Conservation (phyloP, 1,140 invertebrate genomes). For the Heliconius eleuchia region DNA sequence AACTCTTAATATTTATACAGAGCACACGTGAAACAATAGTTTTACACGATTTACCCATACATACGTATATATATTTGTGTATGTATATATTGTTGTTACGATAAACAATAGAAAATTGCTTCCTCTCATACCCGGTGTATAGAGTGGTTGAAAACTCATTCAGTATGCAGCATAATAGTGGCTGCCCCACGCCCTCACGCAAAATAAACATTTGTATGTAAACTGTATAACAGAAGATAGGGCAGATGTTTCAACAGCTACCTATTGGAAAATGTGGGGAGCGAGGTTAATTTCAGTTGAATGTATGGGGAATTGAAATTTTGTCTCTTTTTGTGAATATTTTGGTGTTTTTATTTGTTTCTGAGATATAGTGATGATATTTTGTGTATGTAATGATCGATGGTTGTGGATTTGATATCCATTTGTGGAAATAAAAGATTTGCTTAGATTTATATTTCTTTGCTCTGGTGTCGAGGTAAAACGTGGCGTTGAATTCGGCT, state of each 20-base stretch:
- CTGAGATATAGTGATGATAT: too few relatives aligned
- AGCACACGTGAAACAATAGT: neutral
- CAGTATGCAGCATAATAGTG: conserved; percentile 20
- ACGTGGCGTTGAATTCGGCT: too few relatives aligned
- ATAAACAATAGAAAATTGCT: conserved; percentile 15
- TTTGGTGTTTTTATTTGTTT: too few relatives aligned
- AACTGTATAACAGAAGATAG: conserved; percentile 24
- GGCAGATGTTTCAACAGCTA: conserved; percentile 23
- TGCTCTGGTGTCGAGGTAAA: too few relatives aligned
- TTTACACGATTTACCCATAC: neutral
- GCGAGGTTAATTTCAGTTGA: neutral
- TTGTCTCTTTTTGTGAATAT: neutral
- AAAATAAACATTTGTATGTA: conserved; percentile 34
- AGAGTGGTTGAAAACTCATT: conserved; percentile 9
- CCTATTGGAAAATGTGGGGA: neutral
- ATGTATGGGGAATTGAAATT: neutral
- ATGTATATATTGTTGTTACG: conserved; percentile 9
- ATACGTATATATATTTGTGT: neutral
- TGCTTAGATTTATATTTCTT: too few relatives aligned
- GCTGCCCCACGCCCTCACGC: conserved; percentile 11
- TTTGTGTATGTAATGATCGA: too few relatives aligned
- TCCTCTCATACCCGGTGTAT: neutral
- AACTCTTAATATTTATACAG: neutral
- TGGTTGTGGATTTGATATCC: too few relatives aligned
- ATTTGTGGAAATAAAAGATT: too few relatives aligned